Evolutionary conservation across 2,797 vertebrate genomes (phyloP), one percentile per base, ranked within the genome.

Genomic region (Rhinatrema bivittatum): DNA sequence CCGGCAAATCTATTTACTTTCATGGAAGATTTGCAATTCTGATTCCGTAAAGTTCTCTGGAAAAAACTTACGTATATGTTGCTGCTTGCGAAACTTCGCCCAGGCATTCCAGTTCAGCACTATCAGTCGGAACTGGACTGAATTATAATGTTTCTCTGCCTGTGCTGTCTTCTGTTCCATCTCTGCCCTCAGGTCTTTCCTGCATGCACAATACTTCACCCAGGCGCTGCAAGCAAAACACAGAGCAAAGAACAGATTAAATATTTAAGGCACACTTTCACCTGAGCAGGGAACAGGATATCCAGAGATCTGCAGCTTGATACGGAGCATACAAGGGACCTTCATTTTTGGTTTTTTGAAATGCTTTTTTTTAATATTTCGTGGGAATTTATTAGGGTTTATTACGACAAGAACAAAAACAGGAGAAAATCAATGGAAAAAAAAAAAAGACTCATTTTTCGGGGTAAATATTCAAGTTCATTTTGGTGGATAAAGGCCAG

Each of bases 171-270:
- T 76, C 50, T 57, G 33, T 17, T 46, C 27, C 29, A 54, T 14
- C 23, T 72, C 50, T 20, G 20, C 32, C 31, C 40, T 39, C 13
- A 50, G 29, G 15, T 41, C 56, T 59, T 49, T 76, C 45, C 38
- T 70, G 46, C 55, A 50, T 4, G 13, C 6, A 22, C 62, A 57
- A 36, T 72, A 83, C 36, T 50, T 51, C 45, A 58, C 73, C 79
- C 83, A 83, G 16, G 21, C 59, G 52, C 87, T 86, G 72, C 35
- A 56, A 41, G 48, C 56, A 44, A 43, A 68, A 64, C 52, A 42
- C 31, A 61, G 55, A 67, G 74, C 74, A 16, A 81, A 68, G 71
- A 72, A 78, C 70, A 74, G 50, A 78, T 61, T 50, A 53, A 50
- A n/a, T 30, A 17, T 39, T 42, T 21, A 26, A 20, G 15, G 18